These are phyloP conservation scores for Perccottus glenii DNA, from an alignment of 2,113 vertebrate genomes.

Conservation along the genomic window DNA sequence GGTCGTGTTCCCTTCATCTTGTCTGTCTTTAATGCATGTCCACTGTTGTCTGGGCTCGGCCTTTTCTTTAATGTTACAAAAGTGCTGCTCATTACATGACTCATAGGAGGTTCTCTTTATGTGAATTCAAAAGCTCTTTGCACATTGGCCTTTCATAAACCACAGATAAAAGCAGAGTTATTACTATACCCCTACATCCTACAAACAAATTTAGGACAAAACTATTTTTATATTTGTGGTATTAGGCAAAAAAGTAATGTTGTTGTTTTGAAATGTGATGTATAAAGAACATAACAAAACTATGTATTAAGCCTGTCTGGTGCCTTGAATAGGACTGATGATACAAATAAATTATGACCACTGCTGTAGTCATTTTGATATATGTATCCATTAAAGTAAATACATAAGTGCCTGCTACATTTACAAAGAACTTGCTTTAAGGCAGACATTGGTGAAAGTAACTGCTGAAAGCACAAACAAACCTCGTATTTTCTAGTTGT, in stretches of 20 bases:
- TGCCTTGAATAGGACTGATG: too few relatives aligned
- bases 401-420: neutral
- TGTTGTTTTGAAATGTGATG: too few relatives aligned
- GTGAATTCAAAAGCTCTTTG: conserved; percentile 20
- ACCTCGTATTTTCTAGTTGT: neutral
- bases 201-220: too few relatives aligned
- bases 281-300: too few relatives aligned
- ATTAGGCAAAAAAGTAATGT: too few relatives aligned
- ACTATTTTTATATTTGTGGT: too few relatives aligned
- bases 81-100: conserved; percentile 36
- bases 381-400: neutral
- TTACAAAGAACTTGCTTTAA: neutral
- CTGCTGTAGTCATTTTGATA: neutral
- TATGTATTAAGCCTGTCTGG: too few relatives aligned
- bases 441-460: neutral
- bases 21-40: neutral
- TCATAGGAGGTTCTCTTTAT: conserved; percentile 37
- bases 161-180: neutral
- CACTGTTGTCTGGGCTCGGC: conserved; percentile 24
- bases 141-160: neutral
- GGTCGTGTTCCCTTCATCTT: neutral
- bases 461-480: conserved; percentile 2
- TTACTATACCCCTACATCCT: too few relatives aligned
- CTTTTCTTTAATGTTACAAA: conserved; percentile 34
- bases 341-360: too few relatives aligned